Conservation (phyloP, 2,888 invertebrate species). For the Diarsia rubi region DNA sequence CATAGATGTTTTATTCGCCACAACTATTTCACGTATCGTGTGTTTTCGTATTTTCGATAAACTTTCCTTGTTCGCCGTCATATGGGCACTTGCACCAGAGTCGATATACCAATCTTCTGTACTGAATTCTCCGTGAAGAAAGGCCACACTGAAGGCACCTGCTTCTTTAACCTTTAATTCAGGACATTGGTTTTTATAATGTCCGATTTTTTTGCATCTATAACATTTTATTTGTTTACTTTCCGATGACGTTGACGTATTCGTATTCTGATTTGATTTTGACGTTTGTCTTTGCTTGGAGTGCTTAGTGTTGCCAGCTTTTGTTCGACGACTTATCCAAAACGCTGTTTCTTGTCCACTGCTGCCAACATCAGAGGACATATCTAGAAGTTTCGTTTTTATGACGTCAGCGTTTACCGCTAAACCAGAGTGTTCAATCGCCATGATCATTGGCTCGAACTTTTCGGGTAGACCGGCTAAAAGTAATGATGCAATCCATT, state of each 20-base stretch:
- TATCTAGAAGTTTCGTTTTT: conserved; percentile 23
- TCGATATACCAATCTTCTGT: conserved; percentile 37
- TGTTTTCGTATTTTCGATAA: not conserved
- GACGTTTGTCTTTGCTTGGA: not conserved
- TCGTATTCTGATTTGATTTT: conserved; percentile 7
- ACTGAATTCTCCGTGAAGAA: conserved; percentile 38
- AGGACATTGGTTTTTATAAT: conserved; percentile 48
- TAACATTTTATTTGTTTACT: conserved; percentile 32
- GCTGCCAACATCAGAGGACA: conserved; percentile 32
- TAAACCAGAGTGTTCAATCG: not conserved
- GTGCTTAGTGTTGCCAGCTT: conserved; percentile 9
- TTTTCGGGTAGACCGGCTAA: conserved; percentile 57
- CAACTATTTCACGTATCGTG: not conserved
- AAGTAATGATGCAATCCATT: conserved; percentile 35
- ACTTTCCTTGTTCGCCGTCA: not conserved
- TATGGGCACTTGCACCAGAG: conserved; percentile 18
- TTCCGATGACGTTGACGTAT: not conserved
- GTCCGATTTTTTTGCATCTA: conserved; percentile 39
- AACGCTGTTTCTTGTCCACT: conserved; percentile 24
- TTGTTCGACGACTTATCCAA: not conserved
- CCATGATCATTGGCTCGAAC: not conserved
- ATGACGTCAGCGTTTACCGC: not conserved
- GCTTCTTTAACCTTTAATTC: conserved; percentile 22
- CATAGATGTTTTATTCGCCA: conserved; percentile 4
- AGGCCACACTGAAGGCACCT: conserved; percentile 46